A percentile compares a stretch with the other conserved stretches of the same genome.
These are phyloP conservation scores for Allygus modestus DNA, from an alignment of 2,888 invertebrate species.

Conservation along the genomic window DNA sequence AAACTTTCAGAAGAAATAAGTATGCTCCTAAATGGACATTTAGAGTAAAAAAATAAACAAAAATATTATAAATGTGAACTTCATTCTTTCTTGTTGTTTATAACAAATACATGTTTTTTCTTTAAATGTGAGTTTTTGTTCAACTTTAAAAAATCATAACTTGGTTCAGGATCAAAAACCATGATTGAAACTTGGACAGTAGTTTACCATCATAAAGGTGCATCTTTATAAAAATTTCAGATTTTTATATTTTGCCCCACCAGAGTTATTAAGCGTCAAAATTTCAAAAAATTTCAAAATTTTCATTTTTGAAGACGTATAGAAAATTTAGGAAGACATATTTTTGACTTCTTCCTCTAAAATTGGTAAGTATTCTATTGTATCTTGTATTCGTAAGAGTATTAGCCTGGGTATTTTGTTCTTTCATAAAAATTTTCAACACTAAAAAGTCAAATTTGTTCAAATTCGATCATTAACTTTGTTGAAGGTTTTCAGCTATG, in stretches of 20 bases:
- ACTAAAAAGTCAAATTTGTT: neutral
- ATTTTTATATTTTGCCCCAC: conserved; percentile 38
- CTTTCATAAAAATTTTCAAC: conserved; percentile 31
- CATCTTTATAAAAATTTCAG: conserved; percentile 1
- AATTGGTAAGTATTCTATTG: conserved; percentile 11
- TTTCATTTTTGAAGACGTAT: neutral
- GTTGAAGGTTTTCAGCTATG: conserved; percentile 23
- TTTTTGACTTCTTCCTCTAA: neutral
- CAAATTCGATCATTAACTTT: conserved; percentile 31
- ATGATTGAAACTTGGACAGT: conserved; percentile 18
- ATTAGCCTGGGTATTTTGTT: neutral
- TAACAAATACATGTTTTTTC: neutral
- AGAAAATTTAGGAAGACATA: conserved; percentile 43
- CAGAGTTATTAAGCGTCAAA: conserved; percentile 47
- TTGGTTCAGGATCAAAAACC: conserved; percentile 27
- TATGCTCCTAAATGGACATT: conserved; percentile 32
- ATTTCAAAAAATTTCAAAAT: conserved; percentile 43
- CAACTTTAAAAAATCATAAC: conserved; percentile 26
- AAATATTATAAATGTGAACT: conserved; percentile 24
- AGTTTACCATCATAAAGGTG: conserved; percentile 27
- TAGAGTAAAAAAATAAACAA: neutral
- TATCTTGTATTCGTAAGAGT: neutral
- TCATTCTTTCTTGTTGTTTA: neutral
- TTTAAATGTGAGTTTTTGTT: conserved; percentile 40
- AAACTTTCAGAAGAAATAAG: conserved; percentile 55